phyloP scores from a whole-genome alignment of 2,797 vertebrate species.

The Cossypha heuglini region DNA sequence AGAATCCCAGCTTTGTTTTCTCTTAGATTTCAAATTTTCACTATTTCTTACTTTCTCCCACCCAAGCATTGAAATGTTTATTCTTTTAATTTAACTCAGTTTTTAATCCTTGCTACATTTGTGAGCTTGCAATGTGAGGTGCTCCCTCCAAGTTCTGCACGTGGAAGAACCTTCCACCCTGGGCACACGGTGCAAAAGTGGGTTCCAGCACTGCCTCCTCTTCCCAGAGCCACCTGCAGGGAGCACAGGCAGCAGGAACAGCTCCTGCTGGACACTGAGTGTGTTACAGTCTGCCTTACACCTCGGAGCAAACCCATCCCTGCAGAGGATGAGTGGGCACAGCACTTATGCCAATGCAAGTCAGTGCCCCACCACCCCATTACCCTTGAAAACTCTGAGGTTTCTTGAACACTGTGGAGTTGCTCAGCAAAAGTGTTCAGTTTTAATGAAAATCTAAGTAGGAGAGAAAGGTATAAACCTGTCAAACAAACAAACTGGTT shows the following conservation, averaged over 20 bases:
- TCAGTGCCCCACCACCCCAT: no score
- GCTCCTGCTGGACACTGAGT: accelerated
- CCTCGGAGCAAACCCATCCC: not conserved
- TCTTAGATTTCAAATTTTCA: not conserved
- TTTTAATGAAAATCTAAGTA: constrained; percentile 3
- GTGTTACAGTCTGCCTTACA: not conserved
- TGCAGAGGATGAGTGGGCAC: not conserved
- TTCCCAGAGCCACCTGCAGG: not conserved
- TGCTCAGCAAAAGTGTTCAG: not conserved
- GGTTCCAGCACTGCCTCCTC: not conserved
- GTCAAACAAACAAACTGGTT: constrained; percentile 54
- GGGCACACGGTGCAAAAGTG: not conserved
- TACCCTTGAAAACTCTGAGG: not conserved
- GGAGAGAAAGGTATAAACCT: constrained; percentile 8
- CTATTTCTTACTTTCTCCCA: not conserved
- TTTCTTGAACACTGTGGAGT: not conserved
- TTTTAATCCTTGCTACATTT: accelerated
- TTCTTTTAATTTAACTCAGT: no score
- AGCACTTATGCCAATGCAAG: not conserved
- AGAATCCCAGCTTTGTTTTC: not conserved
- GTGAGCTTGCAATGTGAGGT: not conserved
- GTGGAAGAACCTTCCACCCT: not conserved
- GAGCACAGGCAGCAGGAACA: not conserved
- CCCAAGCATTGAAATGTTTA: no score
- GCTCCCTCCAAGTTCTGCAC: not conserved